Base-by-base conservation (phyloP, 2,113 vertebrate species). In the Heterochromis multidens region DNA sequence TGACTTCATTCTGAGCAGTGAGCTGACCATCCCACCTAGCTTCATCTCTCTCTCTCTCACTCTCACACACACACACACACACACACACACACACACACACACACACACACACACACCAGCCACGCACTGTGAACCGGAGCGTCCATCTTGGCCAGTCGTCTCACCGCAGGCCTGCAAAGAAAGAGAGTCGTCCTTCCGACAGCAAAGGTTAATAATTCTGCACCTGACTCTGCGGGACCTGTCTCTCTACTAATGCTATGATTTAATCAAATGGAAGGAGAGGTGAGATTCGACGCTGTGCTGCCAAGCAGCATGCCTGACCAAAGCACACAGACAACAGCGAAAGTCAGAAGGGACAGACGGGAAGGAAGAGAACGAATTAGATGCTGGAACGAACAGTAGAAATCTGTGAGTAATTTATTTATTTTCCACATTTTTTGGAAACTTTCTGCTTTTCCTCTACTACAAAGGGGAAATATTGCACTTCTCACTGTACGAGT, bases 161-260 rank as follows among this genome's bases (percentile, higher is more conserved):
- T 87, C 93, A 23, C 89, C 49, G 14, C 90, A 58, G 92, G 91
- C 91, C 93, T 92, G 94, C 81, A 54, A 91, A 88, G 93, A 86
- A 52, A 86, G 90, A 82, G 90, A 88, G 86, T 60, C 86, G 83
- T 94, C 89, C 81, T 84, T 92, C 91, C 78, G 83, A 90, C 91
- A 87, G 89, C 81, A 90, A 88, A 96, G 95, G 95, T 96, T 95
- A 96, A 96, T 94, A 89, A 92, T 93, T 61, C 54, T 90, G 93
- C 91, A 83, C 94, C 92, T 67, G 92, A 85, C 93, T 92, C 94
- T 5, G 85, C 80, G 83, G 90, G 94, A 88, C 77, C 81, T 72
- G 81, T 87, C 90, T 88, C 85, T 52, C 87, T 77, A 3, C 87
- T 46, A 40, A 92, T 62, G 88, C 84, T 81, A 74, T 83, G 92